A percentile compares a stretch with the other conserved stretches of the same genome.
These are phyloP conservation scores for Tolmerus cingulatus DNA, from an alignment of 2,888 invertebrate genomes.

Conservation along the genomic window DNA sequence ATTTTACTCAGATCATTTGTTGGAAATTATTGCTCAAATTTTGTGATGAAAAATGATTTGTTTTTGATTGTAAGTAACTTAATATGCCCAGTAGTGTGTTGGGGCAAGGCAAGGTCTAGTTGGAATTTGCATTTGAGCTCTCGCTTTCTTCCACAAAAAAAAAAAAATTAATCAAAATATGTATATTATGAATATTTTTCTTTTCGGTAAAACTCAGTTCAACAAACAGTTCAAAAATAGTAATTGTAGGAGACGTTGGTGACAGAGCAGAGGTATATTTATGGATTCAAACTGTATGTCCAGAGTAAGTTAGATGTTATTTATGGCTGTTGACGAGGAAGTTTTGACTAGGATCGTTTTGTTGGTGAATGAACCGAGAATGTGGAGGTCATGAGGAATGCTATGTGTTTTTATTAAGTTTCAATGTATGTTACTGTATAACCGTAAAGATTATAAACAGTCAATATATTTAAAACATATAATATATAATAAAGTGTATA, in stretches of 20 bases:
- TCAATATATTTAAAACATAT: conserved; percentile 37
- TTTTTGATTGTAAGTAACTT: background rate
- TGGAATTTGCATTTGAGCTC: background rate
- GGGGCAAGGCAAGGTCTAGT: background rate
- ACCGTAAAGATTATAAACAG: conserved; percentile 8
- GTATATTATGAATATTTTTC: background rate
- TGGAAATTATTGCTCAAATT: background rate
- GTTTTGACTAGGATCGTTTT: background rate
- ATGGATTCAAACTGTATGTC: conserved; percentile 18
- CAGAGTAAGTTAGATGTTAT: conserved; percentile 23
- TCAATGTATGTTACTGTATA: conserved; percentile 21
- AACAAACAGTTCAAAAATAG: conserved; percentile 15
- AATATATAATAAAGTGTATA: conserved; percentile 37
- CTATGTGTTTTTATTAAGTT: conserved; percentile 31
- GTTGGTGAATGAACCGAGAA: conserved; percentile 18
- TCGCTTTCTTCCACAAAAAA: background rate
- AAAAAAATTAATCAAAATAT: background rate
- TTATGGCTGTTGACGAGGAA: conserved; percentile 16
- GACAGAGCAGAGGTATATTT: conserved; percentile 10
- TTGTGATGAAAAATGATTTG: background rate
- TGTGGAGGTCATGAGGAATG: background rate
- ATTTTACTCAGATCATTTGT: background rate
- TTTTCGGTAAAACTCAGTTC: background rate
- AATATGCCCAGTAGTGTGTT: background rate
- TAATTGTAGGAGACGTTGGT: background rate